These are phyloP conservation scores for Busseola fusca DNA, from an alignment of 2,888 invertebrate species.

Conservation along the genomic window DNA sequence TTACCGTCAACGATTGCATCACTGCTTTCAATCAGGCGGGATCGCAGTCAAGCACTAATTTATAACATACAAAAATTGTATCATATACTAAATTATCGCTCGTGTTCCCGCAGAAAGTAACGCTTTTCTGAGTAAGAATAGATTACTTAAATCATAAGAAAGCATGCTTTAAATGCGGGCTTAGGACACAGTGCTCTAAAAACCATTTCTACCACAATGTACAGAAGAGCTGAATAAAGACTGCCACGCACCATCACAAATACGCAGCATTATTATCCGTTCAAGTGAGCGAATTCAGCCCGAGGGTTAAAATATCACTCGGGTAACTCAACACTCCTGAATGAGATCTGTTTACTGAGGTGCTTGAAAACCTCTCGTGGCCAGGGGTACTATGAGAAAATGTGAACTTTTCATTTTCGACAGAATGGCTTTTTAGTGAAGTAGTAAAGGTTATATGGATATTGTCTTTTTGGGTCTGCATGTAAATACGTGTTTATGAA, in stretches of 20 bases:
- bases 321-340: conserved; percentile 39
- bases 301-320: conserved; percentile 48
- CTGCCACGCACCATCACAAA: conserved; percentile 12
- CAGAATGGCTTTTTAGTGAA: conserved; percentile 42
- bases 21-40: too few species aligned
- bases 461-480: conserved; percentile 20
- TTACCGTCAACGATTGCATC: too few species aligned
- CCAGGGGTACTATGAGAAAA: conserved; percentile 34
- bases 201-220: neutral
- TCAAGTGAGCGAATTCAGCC: conserved; percentile 36
- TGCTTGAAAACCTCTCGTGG: conserved; percentile 34
- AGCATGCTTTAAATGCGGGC: neutral
- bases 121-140: neutral
- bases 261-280: conserved; percentile 28
- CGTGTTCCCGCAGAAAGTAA: neutral
- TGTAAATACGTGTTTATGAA: neutral
- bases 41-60: too few species aligned
- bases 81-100: too few species aligned
- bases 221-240: conserved; percentile 18
- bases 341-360: conserved; percentile 46
- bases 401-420: conserved; percentile 44
- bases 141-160: too few species aligned
- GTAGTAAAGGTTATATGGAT: conserved; percentile 7
- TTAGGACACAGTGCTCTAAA: neutral
- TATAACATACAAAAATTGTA: too few species aligned